Evolutionary conservation across 2,888 invertebrate genomes (phyloP).

Genomic region (Aelia acuminata): DNA sequence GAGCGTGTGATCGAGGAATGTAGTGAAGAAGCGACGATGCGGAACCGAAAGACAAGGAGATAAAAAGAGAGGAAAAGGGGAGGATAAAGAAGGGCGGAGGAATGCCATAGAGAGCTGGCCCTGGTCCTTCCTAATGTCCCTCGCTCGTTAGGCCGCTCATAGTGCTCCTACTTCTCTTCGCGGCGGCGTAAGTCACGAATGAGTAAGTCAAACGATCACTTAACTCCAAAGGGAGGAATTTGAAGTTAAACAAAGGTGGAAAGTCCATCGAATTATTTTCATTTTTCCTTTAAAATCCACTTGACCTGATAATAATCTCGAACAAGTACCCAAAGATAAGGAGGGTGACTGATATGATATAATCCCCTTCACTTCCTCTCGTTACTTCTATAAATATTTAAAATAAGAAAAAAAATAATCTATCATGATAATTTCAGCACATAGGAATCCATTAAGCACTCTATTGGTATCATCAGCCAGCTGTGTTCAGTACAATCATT

Average conservation of each 20-base stretch:
- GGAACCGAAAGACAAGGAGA: constrained; percentile 8
- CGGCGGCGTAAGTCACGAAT: background rate
- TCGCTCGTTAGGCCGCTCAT: constrained; percentile 31
- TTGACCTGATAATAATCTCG: no score
- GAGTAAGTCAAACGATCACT: background rate
- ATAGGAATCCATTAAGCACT: background rate
- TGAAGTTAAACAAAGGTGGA: no score
- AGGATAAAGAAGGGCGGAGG: constrained; percentile 39
- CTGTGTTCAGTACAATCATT: background rate
- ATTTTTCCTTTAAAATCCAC: no score
- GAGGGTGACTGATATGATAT: background rate
- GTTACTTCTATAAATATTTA: background rate
- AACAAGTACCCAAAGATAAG: background rate
- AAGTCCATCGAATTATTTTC: no score
- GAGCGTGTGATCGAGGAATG: constrained; percentile 62
- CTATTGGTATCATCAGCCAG: background rate
- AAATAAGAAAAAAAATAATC: background rate
- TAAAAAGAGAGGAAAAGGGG: constrained; percentile 11
- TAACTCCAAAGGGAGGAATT: background rate
- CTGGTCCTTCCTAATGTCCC: constrained; percentile 38
- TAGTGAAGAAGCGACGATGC: constrained; percentile 38
- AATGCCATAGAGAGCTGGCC: constrained; percentile 47
- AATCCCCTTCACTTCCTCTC: background rate
- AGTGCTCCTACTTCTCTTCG: constrained; percentile 8
- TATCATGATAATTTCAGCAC: background rate